Conservation (phyloP, 92 coral and sea anemone genomes). For the Porites divaricata region DNA sequence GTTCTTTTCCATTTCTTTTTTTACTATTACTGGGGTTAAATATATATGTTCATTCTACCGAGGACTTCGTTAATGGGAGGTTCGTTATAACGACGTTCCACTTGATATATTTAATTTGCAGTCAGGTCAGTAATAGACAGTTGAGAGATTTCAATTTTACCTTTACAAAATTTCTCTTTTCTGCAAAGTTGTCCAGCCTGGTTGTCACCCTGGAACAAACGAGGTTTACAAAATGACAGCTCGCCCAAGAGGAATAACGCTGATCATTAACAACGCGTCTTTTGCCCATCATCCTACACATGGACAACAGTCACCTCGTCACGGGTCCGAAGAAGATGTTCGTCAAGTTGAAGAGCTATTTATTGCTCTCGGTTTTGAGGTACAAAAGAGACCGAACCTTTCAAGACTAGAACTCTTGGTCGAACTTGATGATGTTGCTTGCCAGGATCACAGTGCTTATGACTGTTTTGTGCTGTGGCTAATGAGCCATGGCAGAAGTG, state of each 20-base stretch:
- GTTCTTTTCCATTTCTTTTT: too few species aligned
- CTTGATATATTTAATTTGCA: too few species aligned
- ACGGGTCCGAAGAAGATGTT: conserved; percentile 77
- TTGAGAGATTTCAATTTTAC: too few species aligned
- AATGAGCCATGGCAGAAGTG: conserved; percentile 81
- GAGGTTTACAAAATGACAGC: conserved; percentile 63
- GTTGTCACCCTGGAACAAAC: not conserved
- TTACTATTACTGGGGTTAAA: too few species aligned
- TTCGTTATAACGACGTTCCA: too few species aligned
- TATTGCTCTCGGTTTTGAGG: conserved; percentile 46
- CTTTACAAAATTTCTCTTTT: not conserved
- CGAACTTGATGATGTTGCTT: not conserved
- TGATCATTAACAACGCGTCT: conserved; percentile 66
- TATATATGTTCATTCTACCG: too few species aligned
- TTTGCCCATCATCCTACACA: not conserved
- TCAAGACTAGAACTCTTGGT: conserved; percentile 20
- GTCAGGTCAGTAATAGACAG: too few species aligned
- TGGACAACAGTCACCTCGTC: not conserved
- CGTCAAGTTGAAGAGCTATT: conserved; percentile 42
- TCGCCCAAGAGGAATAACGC: conserved; percentile 71
- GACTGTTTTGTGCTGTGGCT: conserved; percentile 76
- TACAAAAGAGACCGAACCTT: conserved; percentile 6
- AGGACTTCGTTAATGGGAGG: too few species aligned
- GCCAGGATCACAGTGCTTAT: conserved; percentile 48
- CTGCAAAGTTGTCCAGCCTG: not conserved